These are phyloP conservation scores for Tachina fera DNA, from an alignment of 2,888 invertebrate genomes.

Conservation along the genomic window DNA sequence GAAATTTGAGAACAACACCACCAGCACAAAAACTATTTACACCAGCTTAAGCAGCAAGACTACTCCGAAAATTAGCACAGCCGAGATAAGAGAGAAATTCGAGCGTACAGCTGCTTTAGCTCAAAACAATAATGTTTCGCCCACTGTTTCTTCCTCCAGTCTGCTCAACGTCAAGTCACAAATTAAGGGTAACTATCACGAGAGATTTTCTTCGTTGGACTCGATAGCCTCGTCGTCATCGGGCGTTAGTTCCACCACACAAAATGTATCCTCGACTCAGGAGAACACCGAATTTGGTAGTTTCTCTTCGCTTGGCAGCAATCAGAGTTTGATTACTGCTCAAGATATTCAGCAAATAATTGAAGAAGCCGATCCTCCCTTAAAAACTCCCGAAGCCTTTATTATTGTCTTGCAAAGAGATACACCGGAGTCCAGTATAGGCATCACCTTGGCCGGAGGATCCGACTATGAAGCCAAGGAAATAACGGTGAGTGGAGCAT, in stretches of 20 bases:
- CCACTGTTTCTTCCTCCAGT: conserved; percentile 66
- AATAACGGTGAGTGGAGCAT: conserved; percentile 88
- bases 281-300: conserved; percentile 83
- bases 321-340: conserved; percentile 83
- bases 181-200: conserved; percentile 77
- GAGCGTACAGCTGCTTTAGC: conserved; percentile 77
- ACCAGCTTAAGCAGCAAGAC: conserved; percentile 72
- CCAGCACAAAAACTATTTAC: conserved; percentile 68
- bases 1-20: conserved; percentile 71
- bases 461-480: conserved; percentile 96
- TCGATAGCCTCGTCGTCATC: conserved; percentile 83
- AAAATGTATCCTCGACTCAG: conserved; percentile 81
- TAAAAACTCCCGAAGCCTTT: conserved; percentile 86
- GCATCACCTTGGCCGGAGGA: conserved; percentile 94
- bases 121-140: conserved; percentile 54
- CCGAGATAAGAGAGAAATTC: conserved; percentile 82
- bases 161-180: conserved; percentile 71
- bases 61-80: conserved; percentile 76
- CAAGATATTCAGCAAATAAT: conserved; percentile 86
- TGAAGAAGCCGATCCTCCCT: conserved; percentile 87
- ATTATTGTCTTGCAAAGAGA: conserved; percentile 88
- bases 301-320: conserved; percentile 83
- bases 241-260: conserved; percentile 82
- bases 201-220: conserved; percentile 82
- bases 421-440: conserved; percentile 89